These are phyloP conservation scores for Thalassophryne amazonica DNA, from an alignment of 2,797 vertebrate genomes.

Conservation along the genomic window DNA sequence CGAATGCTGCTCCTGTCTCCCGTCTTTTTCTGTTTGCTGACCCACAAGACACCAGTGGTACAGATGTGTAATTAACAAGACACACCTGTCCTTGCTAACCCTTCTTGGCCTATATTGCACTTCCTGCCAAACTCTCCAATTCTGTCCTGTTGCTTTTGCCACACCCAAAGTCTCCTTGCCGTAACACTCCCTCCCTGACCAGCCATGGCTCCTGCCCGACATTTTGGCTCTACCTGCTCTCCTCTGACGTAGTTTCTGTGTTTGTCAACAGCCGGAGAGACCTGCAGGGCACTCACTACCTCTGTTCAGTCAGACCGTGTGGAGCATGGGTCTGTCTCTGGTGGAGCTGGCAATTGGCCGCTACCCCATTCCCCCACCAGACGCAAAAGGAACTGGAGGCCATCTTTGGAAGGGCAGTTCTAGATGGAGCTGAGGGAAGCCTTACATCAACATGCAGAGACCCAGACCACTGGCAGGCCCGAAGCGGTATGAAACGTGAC, in stretches of 20 bases:
- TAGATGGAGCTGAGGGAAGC: conserved; percentile 73
- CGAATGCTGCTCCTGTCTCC: conserved; percentile 7
- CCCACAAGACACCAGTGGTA: conserved; percentile 4
- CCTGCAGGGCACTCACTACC: conserved; percentile 89
- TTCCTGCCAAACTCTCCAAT: conserved; percentile 45
- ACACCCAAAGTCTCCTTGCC: conserved; percentile 42
- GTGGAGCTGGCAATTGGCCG: conserved; percentile 87
- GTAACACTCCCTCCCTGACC: conserved; percentile 29
- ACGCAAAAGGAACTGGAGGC: conserved; percentile 86
- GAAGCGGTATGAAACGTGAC: conserved; percentile 24
- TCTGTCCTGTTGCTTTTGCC: conserved; percentile 44
- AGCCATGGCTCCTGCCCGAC: conserved; percentile 41
- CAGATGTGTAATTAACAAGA: not conserved
- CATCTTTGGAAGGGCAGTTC: conserved; percentile 82
- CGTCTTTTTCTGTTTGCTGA: not conserved
- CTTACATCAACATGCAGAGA: conserved; percentile 80
- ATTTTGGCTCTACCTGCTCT: conserved; percentile 53
- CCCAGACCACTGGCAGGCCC: conserved; percentile 77
- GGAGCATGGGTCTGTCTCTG: conserved; percentile 90
- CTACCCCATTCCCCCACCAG: conserved; percentile 88
- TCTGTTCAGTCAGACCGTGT: conserved; percentile 90
- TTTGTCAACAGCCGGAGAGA: conserved; percentile 84
- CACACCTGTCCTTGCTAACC: conserved; percentile 34
- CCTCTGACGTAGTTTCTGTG: conserved; percentile 67
- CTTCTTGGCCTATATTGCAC: conserved; percentile 14